These are phyloP conservation scores for Clarias fuscus DNA, from an alignment of 2,797 vertebrate genomes.

Conservation along the genomic window DNA sequence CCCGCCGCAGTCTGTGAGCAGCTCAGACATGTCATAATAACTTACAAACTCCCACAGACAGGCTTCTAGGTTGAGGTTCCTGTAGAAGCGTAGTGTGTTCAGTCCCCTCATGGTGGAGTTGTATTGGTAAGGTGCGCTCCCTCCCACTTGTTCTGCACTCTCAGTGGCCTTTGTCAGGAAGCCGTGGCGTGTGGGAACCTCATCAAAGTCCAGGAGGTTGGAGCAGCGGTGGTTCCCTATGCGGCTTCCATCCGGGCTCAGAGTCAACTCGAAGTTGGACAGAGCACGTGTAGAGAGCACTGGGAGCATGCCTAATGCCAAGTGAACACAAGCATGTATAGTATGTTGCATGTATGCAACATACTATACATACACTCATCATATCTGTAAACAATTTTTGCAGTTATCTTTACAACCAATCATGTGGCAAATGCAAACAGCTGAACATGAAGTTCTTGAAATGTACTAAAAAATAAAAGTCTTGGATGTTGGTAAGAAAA, in stretches of 20 bases:
- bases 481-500: too few species aligned
- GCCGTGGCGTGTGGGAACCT: constrained; percentile 86
- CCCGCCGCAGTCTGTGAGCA: constrained; percentile 90
- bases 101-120: constrained; percentile 77
- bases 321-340: neutral
- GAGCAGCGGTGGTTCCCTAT: constrained; percentile 92
- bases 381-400: too few species aligned
- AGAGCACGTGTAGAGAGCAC: constrained; percentile 88
- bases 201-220: constrained; percentile 85
- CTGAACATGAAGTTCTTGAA: too few species aligned
- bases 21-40: constrained; percentile 94
- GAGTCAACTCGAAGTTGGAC: constrained; percentile 89
- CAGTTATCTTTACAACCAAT: too few species aligned
- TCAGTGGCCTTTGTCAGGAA: constrained; percentile 81
- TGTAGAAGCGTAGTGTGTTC: constrained; percentile 85
- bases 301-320: constrained; percentile 85
- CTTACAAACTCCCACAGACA: constrained; percentile 92
- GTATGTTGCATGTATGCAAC: neutral
- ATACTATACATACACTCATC: neutral
- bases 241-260: constrained; percentile 88
- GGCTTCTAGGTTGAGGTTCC: constrained; percentile 88
- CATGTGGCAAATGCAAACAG: too few species aligned
- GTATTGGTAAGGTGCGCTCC: constrained; percentile 84
- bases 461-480: too few species aligned
- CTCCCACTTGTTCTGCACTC: constrained; percentile 77